Conservation (phyloP, 2,888 invertebrate genomes). For the Diadromus collaris region DNA sequence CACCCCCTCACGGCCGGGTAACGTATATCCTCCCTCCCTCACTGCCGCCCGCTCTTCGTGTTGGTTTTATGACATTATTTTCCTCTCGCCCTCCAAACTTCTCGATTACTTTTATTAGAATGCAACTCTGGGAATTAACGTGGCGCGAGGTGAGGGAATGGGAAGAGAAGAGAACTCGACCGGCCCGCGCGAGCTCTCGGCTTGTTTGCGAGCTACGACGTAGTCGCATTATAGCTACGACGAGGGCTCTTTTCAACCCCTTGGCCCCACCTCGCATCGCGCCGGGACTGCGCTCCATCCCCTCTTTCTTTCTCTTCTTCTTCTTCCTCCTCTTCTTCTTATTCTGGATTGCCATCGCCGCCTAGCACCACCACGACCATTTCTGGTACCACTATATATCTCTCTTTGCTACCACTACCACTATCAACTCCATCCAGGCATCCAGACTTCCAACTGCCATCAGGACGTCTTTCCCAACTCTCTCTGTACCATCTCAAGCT, state of each 20-base stretch:
- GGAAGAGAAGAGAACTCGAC: constrained; percentile 37
- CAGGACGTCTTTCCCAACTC: constrained; percentile 38
- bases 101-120: constrained; percentile 75
- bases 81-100: constrained; percentile 72
- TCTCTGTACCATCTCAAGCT: constrained; percentile 23
- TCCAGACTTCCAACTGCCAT: constrained; percentile 37
- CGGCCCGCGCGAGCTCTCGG: constrained; percentile 38
- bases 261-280: constrained; percentile 11
- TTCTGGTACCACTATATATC: constrained; percentile 12
- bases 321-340: constrained; percentile 5
- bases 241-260: constrained; percentile 23
- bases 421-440: constrained; percentile 45
- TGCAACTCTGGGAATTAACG: constrained; percentile 72
- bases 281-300: background rate
- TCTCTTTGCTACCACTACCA: constrained; percentile 16
- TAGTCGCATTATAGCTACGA: constrained; percentile 51
- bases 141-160: constrained; percentile 54
- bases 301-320: background rate
- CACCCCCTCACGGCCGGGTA: constrained; percentile 8
- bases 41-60: constrained; percentile 39
- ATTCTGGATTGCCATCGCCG: constrained; percentile 23
- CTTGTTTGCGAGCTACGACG: constrained; percentile 60
- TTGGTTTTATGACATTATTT: constrained; percentile 74
- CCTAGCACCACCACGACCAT: constrained; percentile 26
- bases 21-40: constrained; percentile 44